Conservation (phyloP, 2,113 vertebrate genomes). For the Heterocephalus glaber region DNA sequence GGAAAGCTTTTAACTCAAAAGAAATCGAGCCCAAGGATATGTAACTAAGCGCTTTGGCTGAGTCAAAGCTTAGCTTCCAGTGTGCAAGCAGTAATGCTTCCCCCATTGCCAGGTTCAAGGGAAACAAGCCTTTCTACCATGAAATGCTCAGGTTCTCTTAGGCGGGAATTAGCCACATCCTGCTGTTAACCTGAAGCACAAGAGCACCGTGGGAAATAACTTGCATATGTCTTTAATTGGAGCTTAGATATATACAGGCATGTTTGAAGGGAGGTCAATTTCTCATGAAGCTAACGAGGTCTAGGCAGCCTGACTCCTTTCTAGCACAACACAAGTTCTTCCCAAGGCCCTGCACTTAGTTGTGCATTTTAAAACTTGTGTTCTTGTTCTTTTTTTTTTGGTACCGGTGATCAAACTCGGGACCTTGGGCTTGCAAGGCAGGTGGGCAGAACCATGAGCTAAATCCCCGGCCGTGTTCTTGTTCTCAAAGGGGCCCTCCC, state of each 20-base stretch:
- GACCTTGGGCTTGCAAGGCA: too few relatives aligned
- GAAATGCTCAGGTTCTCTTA: slow-evolving; percentile 38
- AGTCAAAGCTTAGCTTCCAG: not conserved
- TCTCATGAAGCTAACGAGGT: slow-evolving; percentile 40
- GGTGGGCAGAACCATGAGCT: too few relatives aligned
- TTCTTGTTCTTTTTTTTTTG: too few relatives aligned
- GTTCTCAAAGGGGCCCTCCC: not conserved
- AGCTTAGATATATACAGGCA: slow-evolving; percentile 51
- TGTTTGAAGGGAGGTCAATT: slow-evolving; percentile 41
- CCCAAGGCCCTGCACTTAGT: not conserved
- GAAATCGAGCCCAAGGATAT: slow-evolving; percentile 22
- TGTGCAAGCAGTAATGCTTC: not conserved
- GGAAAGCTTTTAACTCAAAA: slow-evolving; percentile 30
- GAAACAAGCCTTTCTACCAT: slow-evolving; percentile 12
- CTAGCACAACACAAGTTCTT: slow-evolving; percentile 37
- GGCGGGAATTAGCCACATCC: not conserved
- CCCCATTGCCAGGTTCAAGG: not conserved
- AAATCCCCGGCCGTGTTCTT: too few relatives aligned
- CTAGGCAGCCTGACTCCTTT: not conserved
- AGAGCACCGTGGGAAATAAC: slow-evolving; percentile 49
- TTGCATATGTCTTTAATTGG: slow-evolving; percentile 52
- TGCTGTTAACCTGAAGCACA: slow-evolving; percentile 49
- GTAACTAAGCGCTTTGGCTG: not conserved
- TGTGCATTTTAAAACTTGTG: not conserved
- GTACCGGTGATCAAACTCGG: too few relatives aligned